phyloP scores from a whole-genome alignment of 2,797 vertebrate genomes.

The Typhlichthys subterraneus region DNA sequence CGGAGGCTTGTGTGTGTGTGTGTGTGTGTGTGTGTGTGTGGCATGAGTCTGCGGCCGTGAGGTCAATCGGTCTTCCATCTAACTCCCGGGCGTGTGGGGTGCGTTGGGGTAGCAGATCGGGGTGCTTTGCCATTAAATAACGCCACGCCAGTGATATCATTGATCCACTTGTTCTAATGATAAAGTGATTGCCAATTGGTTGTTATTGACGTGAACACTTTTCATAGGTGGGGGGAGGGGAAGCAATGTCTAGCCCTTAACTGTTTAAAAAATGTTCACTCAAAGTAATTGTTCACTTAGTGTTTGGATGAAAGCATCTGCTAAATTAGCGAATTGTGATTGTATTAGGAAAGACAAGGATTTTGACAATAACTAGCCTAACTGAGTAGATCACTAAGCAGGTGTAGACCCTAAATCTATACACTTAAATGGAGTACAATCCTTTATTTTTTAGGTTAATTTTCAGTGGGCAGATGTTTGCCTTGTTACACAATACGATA shows the following conservation, averaged over 20 bases:
- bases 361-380: no score
- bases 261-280: no score
- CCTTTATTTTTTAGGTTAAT: no score
- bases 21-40: conserved; percentile 18
- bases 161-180: conserved; percentile 56
- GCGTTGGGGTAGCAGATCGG: conserved; percentile 8
- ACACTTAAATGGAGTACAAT: no score
- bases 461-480: no score
- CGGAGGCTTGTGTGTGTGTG: conserved; percentile 14
- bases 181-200: conserved; percentile 49
- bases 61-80: conserved; percentile 60
- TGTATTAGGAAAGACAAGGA: no score
- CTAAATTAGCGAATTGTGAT: no score
- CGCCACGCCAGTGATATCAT: conserved; percentile 57
- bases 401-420: no score
- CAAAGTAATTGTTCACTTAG: no score
- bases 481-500: no score
- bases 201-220: conserved; percentile 32
- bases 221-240: neutral
- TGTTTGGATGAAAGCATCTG: no score
- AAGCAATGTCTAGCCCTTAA: neutral
- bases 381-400: no score
- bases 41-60: neutral
- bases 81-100: neutral
- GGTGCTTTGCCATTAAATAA: conserved; percentile 62